These are phyloP conservation scores for Chironex yamaguchii DNA, from an alignment of 30 jellyfish, hydroid and myxozoan species.

Conservation along the genomic window DNA sequence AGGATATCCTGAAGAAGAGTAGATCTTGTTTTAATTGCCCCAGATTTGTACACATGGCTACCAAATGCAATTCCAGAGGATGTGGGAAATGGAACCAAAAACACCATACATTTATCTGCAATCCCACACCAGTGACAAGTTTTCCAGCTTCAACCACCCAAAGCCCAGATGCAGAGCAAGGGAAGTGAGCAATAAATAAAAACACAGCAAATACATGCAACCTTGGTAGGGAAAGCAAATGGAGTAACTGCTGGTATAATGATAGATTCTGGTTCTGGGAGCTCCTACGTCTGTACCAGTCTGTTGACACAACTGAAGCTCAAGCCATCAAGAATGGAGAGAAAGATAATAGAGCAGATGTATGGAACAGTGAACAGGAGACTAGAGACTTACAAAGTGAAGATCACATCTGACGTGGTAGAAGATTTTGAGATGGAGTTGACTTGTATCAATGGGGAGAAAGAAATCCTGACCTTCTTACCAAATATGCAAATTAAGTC, in stretches of 20 bases:
- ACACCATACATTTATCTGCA: slow-evolving; percentile 67
- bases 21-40: slow-evolving; percentile 50
- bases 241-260: slow-evolving; percentile 55
- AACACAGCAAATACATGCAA: slow-evolving; percentile 49
- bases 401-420: slow-evolving; percentile 31
- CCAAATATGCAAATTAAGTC: slow-evolving; percentile 40
- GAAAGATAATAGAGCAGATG: slow-evolving; percentile 50
- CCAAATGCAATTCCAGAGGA: slow-evolving; percentile 29
- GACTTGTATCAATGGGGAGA: slow-evolving; percentile 64
- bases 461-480: slow-evolving; percentile 42
- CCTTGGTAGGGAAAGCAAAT: slow-evolving; percentile 54
- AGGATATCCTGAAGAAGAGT: slow-evolving; percentile 49
- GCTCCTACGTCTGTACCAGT: slow-evolving; percentile 67
- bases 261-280: slow-evolving; percentile 65
- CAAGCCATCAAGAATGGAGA: slow-evolving; percentile 42
- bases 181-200: slow-evolving; percentile 15
- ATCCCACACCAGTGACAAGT: slow-evolving; percentile 26
- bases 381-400: slow-evolving; percentile 24
- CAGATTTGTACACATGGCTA: slow-evolving; percentile 12
- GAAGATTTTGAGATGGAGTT: slow-evolving; percentile 43
- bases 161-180: too few species aligned
- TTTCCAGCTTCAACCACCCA: slow-evolving; percentile 6
- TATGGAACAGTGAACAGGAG: slow-evolving; percentile 49
- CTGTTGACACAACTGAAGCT: slow-evolving; percentile 51
- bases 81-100: slow-evolving; percentile 4